These are phyloP conservation scores for Lottia scabra DNA, from an alignment of 2,888 invertebrate species.

Conservation along the genomic window DNA sequence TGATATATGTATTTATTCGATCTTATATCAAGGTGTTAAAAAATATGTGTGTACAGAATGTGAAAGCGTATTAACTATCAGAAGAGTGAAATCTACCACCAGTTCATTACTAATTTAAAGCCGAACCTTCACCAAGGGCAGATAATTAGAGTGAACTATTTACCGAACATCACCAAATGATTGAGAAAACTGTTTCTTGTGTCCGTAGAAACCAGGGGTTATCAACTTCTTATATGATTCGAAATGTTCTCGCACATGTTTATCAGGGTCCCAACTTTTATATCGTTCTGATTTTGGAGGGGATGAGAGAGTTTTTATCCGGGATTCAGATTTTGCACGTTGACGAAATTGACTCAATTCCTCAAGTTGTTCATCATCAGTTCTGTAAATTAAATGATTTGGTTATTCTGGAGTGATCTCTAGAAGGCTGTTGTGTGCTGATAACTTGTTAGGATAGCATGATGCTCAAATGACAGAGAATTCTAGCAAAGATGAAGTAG, in stretches of 20 bases:
- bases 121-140: background rate
- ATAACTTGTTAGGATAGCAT: too few species aligned
- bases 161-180: conserved; percentile 49
- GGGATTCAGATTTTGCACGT: conserved; percentile 32
- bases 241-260: conserved; percentile 43
- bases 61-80: too few species aligned
- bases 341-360: conserved; percentile 19
- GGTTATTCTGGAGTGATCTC: too few species aligned
- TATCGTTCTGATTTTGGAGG: conserved; percentile 23
- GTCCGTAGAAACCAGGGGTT: conserved; percentile 56
- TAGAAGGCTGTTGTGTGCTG: too few species aligned
- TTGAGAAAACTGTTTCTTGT: conserved; percentile 34
- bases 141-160: background rate
- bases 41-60: too few species aligned
- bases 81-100: too few species aligned
- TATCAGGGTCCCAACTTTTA: conserved; percentile 30
- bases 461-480: too few species aligned
- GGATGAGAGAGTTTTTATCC: background rate
- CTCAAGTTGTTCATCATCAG: conserved; percentile 44
- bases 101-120: too few species aligned
- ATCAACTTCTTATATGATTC: conserved; percentile 58
- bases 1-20: too few species aligned
- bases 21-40: too few species aligned
- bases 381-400: conserved; percentile 37
- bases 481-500: background rate